Conservation (phyloP, 2,888 invertebrate species). For the Aporophyla nigra region DNA sequence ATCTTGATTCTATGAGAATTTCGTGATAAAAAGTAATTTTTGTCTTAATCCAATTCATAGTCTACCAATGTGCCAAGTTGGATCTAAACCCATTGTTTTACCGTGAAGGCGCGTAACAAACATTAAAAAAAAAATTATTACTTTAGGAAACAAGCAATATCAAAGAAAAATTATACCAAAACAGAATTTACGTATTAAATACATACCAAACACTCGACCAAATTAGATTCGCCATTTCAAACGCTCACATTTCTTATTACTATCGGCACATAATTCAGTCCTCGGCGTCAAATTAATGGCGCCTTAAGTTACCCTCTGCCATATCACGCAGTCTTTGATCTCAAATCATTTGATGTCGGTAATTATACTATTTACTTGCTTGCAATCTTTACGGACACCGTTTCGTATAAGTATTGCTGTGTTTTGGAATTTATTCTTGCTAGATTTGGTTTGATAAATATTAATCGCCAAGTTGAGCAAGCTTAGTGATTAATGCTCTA, state of each 20-base stretch:
- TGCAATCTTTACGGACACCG: conserved; percentile 16
- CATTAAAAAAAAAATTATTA: too few relatives aligned
- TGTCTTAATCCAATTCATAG: too few relatives aligned
- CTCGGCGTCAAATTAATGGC: conserved; percentile 40
- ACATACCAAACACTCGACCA: background rate
- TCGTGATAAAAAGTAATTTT: too few relatives aligned
- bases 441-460: background rate
- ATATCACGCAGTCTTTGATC: conserved; percentile 45
- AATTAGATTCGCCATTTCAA: conserved; percentile 40
- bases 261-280: conserved; percentile 39
- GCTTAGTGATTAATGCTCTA: too few relatives aligned
- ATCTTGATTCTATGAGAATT: too few relatives aligned
- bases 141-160: background rate
- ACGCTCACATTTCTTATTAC: conserved; percentile 42
- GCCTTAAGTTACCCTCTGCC: conserved; percentile 29
- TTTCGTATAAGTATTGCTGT: background rate
- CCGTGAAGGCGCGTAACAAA: too few relatives aligned
- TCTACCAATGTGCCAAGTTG: too few relatives aligned
- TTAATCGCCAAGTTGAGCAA: too few relatives aligned
- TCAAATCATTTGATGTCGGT: conserved; percentile 43
- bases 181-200: too few relatives aligned
- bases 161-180: background rate
- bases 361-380: conserved; percentile 40
- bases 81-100: too few relatives aligned
- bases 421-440: background rate